Percentiles rank a stretch among this genome's conserved stretches.
phyloP scores from a whole-genome alignment of 2,797 vertebrate genomes.

The Parauchenoglanis punctatus region DNA sequence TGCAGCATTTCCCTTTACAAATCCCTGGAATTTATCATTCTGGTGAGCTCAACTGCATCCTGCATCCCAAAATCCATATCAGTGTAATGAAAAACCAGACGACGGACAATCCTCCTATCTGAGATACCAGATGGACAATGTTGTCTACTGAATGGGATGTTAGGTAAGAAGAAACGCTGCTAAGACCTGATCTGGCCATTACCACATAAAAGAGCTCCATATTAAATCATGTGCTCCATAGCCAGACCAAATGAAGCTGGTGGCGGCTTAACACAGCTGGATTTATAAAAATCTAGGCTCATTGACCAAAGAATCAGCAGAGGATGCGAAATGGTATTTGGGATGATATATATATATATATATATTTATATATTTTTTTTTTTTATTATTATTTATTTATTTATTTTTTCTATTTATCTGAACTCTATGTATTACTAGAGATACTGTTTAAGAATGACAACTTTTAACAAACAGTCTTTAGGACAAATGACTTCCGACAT shows the following conservation, averaged over 20 bases:
- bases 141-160: constrained; percentile 29
- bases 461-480: neutral
- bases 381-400: too few relatives aligned
- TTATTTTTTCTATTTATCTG: neutral
- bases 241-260: neutral
- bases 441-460: neutral
- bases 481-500: too few relatives aligned
- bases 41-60: neutral
- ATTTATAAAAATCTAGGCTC: neutral
- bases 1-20: constrained; percentile 28
- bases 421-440: neutral
- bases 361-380: too few relatives aligned
- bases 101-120: constrained; percentile 40
- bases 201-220: neutral
- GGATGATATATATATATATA: neutral
- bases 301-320: neutral
- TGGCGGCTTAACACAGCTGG: constrained; percentile 6
- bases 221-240: constrained; percentile 12
- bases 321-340: neutral
- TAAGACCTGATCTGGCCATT: constrained; percentile 34
- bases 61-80: constrained; percentile 2
- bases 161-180: constrained; percentile 9
- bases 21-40: constrained; percentile 33
- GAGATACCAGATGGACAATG: constrained; percentile 27
- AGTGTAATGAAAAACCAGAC: constrained; percentile 11